These are phyloP conservation scores for Carettochelys insculpta DNA, from an alignment of 2,113 vertebrate species.

Conservation along the genomic window DNA sequence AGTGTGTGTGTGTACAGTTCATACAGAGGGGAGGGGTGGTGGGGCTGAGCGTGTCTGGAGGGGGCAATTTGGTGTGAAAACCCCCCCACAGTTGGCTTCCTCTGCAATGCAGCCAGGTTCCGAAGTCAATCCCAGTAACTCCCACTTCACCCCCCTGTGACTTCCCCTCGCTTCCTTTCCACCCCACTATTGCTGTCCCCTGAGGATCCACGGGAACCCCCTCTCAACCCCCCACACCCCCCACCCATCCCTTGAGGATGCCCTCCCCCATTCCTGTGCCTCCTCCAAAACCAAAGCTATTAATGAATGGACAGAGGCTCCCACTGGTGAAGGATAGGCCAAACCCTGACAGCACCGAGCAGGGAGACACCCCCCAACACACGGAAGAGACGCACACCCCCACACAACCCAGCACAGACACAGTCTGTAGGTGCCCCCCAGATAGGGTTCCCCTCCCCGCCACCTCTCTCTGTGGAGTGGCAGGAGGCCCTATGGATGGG, in stretches of 20 bases:
- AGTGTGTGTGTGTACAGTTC: background rate
- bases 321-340: background rate
- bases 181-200: background rate
- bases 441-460: constrained; percentile 1
- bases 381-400: background rate
- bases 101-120: background rate
- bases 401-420: background rate
- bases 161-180: constrained; percentile 16
- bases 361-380: background rate
- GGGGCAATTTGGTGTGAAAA: background rate
- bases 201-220: background rate
- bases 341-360: background rate
- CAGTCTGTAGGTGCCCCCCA: background rate
- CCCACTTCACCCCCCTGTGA: constrained; percentile 17
- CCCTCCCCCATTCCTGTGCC: background rate
- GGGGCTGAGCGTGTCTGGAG: constrained; percentile 6
- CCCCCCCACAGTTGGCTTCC: background rate
- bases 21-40: background rate
- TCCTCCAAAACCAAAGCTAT: background rate
- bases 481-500: background rate
- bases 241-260: background rate
- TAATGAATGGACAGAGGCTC: background rate
- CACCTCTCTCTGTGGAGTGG: constrained; percentile 1
- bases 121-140: background rate
- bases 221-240: background rate